Conservation (phyloP, 35 echinoderm and acorn worm species). For the Hemicentrotus pulcherrimus region DNA sequence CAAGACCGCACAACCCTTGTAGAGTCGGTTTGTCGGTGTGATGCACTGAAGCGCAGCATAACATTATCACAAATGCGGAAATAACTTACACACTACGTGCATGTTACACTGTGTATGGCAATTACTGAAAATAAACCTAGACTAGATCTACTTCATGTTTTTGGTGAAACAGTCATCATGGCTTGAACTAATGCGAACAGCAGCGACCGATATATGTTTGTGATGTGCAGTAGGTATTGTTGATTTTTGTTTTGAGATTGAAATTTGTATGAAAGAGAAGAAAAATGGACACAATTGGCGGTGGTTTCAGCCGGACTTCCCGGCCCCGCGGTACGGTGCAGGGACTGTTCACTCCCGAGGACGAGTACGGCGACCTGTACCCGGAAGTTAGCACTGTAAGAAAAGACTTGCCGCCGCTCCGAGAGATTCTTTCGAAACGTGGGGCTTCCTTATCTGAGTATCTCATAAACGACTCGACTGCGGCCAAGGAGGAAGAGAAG, state of each 20-base stretch:
- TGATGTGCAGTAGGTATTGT: not conserved
- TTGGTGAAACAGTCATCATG: not conserved
- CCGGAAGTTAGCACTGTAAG: constrained; percentile 60
- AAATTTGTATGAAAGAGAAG: not conserved
- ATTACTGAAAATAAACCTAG: not conserved
- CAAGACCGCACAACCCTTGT: no score
- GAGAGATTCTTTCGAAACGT: constrained; percentile 48
- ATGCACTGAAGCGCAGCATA: not conserved
- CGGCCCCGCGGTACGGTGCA: constrained; percentile 25
- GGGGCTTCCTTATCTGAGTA: constrained; percentile 69
- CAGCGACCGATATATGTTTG: not conserved
- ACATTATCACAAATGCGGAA: constrained; percentile 11
- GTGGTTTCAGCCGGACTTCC: constrained; percentile 25
- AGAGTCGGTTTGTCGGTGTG: no score
- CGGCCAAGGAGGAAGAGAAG: constrained; percentile 78
- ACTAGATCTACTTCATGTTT: not conserved
- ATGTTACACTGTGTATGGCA: not conserved
- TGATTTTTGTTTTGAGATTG: not conserved
- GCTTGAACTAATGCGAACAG: not conserved
- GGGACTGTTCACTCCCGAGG: constrained; percentile 42
- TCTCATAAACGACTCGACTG: constrained; percentile 66
- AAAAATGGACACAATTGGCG: constrained; percentile 59
- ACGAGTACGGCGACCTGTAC: constrained; percentile 57
- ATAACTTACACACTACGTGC: not conserved
- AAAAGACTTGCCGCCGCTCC: constrained; percentile 45